Conservation (phyloP, 2,888 invertebrate genomes). For the Ophonus ardosiacus region DNA sequence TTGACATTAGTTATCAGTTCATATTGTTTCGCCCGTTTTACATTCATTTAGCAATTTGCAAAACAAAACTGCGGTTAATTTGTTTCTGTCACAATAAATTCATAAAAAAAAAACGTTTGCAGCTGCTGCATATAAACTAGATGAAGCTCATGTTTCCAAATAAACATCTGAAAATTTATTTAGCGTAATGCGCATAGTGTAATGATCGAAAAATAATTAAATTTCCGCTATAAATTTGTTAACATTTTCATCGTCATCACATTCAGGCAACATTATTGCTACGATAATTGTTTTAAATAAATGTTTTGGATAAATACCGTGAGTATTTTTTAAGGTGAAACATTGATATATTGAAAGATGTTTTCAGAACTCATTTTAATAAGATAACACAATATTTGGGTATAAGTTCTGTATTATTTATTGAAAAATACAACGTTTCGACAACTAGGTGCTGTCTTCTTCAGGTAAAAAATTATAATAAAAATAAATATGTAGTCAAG, state of each 20-base stretch:
- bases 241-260: not conserved
- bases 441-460: too few species aligned
- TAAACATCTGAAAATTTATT: constrained; percentile 22
- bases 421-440: too few species aligned
- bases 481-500: too few species aligned
- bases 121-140: constrained; percentile 31
- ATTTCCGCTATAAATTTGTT: constrained; percentile 1
- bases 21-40: constrained; percentile 30
- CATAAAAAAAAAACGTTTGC: constrained; percentile 23
- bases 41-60: constrained; percentile 39
- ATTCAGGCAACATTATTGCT: not conserved
- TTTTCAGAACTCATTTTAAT: too few species aligned
- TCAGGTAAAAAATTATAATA: too few species aligned
- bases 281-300: too few species aligned
- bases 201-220: constrained; percentile 8
- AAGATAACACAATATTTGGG: too few species aligned
- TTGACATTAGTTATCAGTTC: constrained; percentile 48
- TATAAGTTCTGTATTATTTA: too few species aligned
- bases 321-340: too few species aligned
- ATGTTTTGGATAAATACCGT: too few species aligned
- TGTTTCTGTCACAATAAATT: constrained; percentile 50
- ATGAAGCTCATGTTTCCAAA: constrained; percentile 12
- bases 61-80: constrained; percentile 44
- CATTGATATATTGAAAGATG: too few species aligned
- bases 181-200: not conserved